phyloP scores from a whole-genome alignment of 1,140 invertebrate genomes.

The Seison nebaliae region DNA sequence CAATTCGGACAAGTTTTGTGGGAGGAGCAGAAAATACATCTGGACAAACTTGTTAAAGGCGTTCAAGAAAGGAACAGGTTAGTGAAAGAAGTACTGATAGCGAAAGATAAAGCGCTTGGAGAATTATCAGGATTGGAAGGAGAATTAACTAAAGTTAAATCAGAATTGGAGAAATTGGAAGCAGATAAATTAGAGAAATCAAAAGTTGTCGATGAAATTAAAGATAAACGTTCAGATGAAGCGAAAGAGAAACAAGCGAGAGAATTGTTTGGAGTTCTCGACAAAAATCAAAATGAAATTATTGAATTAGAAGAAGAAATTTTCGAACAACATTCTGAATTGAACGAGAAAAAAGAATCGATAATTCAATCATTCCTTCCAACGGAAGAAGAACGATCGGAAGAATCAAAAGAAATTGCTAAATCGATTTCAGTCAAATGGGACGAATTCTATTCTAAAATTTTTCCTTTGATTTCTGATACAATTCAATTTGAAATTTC shows the following conservation, averaged over 20 bases:
- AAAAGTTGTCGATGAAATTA: background rate
- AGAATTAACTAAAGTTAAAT: background rate
- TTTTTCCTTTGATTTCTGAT: conserved; percentile 1
- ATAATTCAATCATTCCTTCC: background rate
- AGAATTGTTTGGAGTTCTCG: conserved; percentile 5
- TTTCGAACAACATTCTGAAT: conserved; percentile 23
- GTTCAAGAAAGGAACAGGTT: conserved; percentile 44
- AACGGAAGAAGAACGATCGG: background rate
- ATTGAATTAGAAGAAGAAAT: conserved; percentile 24
- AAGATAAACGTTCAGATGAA: conserved; percentile 7
- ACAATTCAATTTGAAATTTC: conserved; percentile 16
- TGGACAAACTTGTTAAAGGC: conserved; percentile 47
- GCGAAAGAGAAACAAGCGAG: conserved; percentile 6
- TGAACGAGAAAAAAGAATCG: conserved; percentile 13
- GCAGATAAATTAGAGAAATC: background rate
- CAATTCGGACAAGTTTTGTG: conserved; percentile 12
- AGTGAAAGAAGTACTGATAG: conserved; percentile 45
- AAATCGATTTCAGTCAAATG: background rate
- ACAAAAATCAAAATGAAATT: conserved; percentile 20
- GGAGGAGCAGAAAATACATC: conserved; percentile 33
- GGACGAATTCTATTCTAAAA: conserved; percentile 3
- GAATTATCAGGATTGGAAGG: background rate
- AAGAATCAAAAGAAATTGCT: background rate
- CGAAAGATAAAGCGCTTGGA: conserved; percentile 31
- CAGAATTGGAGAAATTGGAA: background rate